Conservation (phyloP, 1,140 invertebrate species). For the Eueides isabella region DNA sequence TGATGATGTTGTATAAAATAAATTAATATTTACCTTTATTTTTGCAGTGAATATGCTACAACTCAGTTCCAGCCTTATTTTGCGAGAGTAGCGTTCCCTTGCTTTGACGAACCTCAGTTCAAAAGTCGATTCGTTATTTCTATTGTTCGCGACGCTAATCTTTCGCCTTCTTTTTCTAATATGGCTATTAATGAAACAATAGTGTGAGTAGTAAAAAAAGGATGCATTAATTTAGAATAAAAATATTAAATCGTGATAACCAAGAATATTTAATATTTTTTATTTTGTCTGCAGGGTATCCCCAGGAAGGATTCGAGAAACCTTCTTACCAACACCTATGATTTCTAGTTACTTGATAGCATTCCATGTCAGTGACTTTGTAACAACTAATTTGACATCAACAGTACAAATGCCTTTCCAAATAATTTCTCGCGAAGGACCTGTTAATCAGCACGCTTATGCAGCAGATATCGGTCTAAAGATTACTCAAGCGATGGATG, state of each 20-base stretch:
- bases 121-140: slow-evolving; percentile 87
- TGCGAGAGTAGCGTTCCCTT: slow-evolving; percentile 93
- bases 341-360: slow-evolving; percentile 95
- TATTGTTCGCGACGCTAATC: slow-evolving; percentile 69
- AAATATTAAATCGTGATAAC: background rate
- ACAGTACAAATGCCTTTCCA: slow-evolving; percentile 78
- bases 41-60: slow-evolving; percentile 84
- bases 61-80: slow-evolving; percentile 92
- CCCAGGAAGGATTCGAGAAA: slow-evolving; percentile 56
- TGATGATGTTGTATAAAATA: background rate
- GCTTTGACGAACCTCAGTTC: slow-evolving; percentile 94
- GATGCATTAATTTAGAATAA: background rate
- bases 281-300: slow-evolving; percentile 40
- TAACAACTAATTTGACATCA: slow-evolving; percentile 50
- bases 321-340: slow-evolving; percentile 83
- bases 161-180: slow-evolving; percentile 67
- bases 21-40: slow-evolving; percentile 7
- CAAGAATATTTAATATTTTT: background rate
- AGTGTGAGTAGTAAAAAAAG: slow-evolving; percentile 49
- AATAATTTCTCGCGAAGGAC: slow-evolving; percentile 68
- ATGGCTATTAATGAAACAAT: slow-evolving; percentile 61
- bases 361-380: slow-evolving; percentile 92
- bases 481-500: slow-evolving; percentile 79
- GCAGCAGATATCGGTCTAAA: slow-evolving; percentile 81
- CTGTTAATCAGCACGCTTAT: slow-evolving; percentile 75